Percentiles rank a stretch among this genome's conserved stretches.
Evolutionary conservation across 2,888 invertebrate genomes (phyloP).

Genomic region (Mycalesis mineus): DNA sequence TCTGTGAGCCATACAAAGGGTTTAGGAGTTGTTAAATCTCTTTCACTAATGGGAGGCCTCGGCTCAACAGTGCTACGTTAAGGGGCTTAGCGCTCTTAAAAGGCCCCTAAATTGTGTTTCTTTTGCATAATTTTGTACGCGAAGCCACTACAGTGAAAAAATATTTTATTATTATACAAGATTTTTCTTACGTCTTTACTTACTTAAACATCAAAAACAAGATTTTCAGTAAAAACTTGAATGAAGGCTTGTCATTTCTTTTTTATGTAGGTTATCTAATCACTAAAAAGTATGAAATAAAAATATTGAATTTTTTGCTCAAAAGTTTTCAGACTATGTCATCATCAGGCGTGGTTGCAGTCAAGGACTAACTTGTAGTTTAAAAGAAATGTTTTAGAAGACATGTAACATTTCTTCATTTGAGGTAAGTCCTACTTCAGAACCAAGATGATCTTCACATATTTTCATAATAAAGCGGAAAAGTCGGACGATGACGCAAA

Average conservation of each 20-base stretch:
- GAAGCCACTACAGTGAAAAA: background rate
- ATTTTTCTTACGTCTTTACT: no score
- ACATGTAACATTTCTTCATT: no score
- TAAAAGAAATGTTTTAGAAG: background rate
- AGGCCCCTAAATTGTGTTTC: conserved; percentile 8
- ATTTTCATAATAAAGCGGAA: conserved; percentile 7
- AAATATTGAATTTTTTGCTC: no score
- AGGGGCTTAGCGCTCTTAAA: conserved; percentile 10
- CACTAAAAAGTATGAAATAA: no score
- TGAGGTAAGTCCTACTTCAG: background rate
- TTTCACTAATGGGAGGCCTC: conserved; percentile 3
- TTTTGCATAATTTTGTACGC: conserved; percentile 8
- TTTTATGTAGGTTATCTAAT: no score
- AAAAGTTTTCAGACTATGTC: no score
- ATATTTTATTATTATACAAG: no score
- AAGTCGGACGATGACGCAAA: background rate
- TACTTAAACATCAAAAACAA: no score
- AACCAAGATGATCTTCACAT: background rate
- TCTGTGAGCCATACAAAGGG: background rate
- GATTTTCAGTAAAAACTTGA: no score
- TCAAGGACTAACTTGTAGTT: no score
- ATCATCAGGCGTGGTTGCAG: no score
- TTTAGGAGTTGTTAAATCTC: conserved; percentile 3
- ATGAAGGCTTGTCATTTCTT: no score
- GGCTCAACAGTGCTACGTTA: conserved; percentile 7